Base-by-base conservation (phyloP, 2,888 invertebrate genomes). In the Synanthedon andrenaeformis region DNA sequence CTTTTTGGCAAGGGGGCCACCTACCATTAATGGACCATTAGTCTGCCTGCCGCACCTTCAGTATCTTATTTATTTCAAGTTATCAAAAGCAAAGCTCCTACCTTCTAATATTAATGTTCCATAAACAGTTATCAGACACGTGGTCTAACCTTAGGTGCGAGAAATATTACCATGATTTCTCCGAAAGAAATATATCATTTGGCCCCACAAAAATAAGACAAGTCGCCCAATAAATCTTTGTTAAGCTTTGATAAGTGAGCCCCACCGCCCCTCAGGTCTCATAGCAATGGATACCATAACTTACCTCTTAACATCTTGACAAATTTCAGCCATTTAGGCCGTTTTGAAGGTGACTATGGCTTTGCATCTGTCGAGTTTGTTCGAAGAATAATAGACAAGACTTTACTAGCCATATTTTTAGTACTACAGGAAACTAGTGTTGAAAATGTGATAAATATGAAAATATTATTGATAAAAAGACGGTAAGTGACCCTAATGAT, bases 181-280 rank as follows among this genome's bases (percentile, higher is more conserved):
- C 57, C 51, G 57, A 57, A 54, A 57, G 53, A 59, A 58, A 62
- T 66, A 62, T 64, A 65, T 67, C 64, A 65, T 64, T 63, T 58
- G 60, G 55, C 61, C 59, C 59, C 58, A 59, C 55, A 62, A 58
- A 66, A 65, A 67, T 64, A 68, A 65, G 66, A 61, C 66, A 66
- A 59, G 68, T 60, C 65, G 63, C 59, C 57, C 55, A 56, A 76
- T 75, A 76, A 74, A 74, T 76, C 77, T 70, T 69, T 66, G 74
- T 75, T 74, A 75, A 70, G 63, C 66, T 65, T 67, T 73, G 74
- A 76, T 76, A 77, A 74, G 75, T 70, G 69, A 63, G 67, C 62
- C 64, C 62, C 66, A 68, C 69, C 66, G 65, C 66, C 64, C 62
- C 58, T 57, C 59, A 55, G 54, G 64, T 65, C 61, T 62, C 65